Evolutionary conservation across 2,888 invertebrate genomes (phyloP).

Genomic region (Perithous albicinctus): DNA sequence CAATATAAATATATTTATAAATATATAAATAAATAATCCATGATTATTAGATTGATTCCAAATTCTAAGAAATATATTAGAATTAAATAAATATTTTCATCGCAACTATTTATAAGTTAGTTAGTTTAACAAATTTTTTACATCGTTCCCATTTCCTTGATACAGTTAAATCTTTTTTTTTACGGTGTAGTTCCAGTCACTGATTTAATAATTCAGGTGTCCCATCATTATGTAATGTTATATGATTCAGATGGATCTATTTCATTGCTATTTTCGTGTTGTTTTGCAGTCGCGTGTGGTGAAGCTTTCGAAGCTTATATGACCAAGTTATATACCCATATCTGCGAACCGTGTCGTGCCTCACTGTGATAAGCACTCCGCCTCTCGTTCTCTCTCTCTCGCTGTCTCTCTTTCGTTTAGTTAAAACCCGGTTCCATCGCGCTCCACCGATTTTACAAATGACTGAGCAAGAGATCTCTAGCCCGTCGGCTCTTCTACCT

Average conservation of each 20-base stretch:
- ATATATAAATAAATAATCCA: too few relatives aligned
- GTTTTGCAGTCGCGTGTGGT: not conserved
- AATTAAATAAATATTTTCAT: too few relatives aligned
- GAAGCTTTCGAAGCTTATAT: not conserved
- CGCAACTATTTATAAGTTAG: too few relatives aligned
- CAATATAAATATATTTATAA: too few relatives aligned
- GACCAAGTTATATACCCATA: not conserved
- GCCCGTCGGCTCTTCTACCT: conserved; percentile 36
- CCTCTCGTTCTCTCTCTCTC: not conserved
- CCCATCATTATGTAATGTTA: too few relatives aligned
- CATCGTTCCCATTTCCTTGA: too few relatives aligned
- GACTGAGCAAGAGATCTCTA: conserved; percentile 37
- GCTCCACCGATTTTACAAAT: conserved; percentile 43
- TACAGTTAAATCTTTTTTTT: too few relatives aligned
- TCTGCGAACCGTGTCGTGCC: conserved; percentile 19
- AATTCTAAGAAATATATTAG: too few relatives aligned
- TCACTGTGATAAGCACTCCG: conserved; percentile 36
- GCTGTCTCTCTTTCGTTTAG: conserved; percentile 25
- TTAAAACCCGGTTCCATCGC: conserved; percentile 46
- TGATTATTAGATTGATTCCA: too few relatives aligned
- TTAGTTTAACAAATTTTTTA: too few relatives aligned
- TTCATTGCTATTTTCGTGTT: not conserved
- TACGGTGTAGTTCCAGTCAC: not conserved
- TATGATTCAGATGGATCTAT: too few relatives aligned
- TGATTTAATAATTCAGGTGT: too few relatives aligned